These are phyloP conservation scores for Daphoenositta chrysoptera DNA, from an alignment of 2,113 vertebrate species.

Conservation along the genomic window DNA sequence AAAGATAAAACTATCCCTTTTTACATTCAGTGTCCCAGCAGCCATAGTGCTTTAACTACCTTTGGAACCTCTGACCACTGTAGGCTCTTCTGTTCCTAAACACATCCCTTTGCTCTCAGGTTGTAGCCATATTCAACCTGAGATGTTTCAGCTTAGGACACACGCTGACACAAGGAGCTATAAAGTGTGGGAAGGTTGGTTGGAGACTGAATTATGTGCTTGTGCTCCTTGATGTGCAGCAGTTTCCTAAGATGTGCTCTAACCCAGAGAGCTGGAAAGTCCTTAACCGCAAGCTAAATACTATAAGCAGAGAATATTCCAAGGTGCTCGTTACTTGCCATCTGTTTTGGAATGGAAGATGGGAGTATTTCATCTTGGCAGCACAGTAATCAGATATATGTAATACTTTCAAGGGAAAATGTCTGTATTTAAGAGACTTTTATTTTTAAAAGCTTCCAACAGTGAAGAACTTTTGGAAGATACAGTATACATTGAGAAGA, in stretches of 20 bases:
- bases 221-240: neutral
- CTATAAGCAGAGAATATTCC: conserved; percentile 7
- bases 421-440: neutral
- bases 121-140: neutral
- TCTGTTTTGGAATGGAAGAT: conserved; percentile 24
- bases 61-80: neutral
- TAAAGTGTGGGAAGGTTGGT: neutral
- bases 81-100: neutral
- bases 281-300: conserved; percentile 1
- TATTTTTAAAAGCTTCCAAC: neutral
- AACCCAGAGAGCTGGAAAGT: conserved; percentile 17
- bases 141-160: neutral
- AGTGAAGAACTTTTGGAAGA: neutral
- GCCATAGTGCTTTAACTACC: neutral
- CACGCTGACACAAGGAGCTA: neutral
- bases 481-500: neutral
- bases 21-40: neutral
- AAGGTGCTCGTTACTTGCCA: neutral
- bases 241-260: conserved; percentile 11
- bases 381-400: neutral
- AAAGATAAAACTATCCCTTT: neutral
- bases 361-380: conserved; percentile 32
- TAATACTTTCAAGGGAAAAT: neutral
- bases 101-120: neutral
- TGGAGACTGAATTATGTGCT: neutral